Base-by-base conservation (phyloP, 2,888 invertebrate genomes). In the Hermodice carunculata region DNA sequence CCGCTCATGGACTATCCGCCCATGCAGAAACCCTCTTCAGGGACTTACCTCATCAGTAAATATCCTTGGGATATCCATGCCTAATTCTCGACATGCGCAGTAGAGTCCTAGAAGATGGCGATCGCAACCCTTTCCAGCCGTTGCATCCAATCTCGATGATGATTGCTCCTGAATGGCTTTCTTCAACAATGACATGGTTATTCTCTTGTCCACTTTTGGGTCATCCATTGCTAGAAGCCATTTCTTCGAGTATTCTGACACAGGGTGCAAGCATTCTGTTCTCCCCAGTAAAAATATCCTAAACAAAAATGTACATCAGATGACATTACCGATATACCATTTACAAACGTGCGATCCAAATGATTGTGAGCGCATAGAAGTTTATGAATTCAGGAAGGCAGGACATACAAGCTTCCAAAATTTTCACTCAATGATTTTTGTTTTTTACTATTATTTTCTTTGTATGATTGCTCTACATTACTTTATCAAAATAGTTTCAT, bases 261-360 rank as follows among this genome's bases (percentile, higher is more conserved):
- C 89, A 2, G 90, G 88, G 14, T 90, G 87, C 11, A 90, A 83
- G 0, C 90, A 91, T 79, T 91, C 91, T 0, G 91, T 91, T 24
- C 91, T 86, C 3, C 89, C 90, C 70, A 89, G 87, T 73, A 88
- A 88, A 77, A 87, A 90, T 62, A 88, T 86, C 44, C 77, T 78
- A 46, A n/a, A n/a, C n/a, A n/a, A n/a, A n/a, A n/a, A n/a, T n/a
- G n/a, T n/a, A n/a, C n/a, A n/a, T n/a, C n/a, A n/a, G n/a, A n/a
- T n/a, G n/a, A n/a, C n/a, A n/a, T n/a, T n/a, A n/a, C n/a, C n/a
- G n/a, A n/a, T n/a, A n/a, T n/a, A n/a, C n/a, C n/a, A n/a, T n/a
- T n/a, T n/a, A n/a, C n/a, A n/a, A n/a, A n/a, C n/a, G n/a, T n/a
- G n/a, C n/a, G n/a, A n/a, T n/a, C n/a, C n/a, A n/a, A n/a, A n/a